Evolutionary conservation across 2,113 vertebrate species (phyloP).

Genomic region (Indicator indicator): DNA sequence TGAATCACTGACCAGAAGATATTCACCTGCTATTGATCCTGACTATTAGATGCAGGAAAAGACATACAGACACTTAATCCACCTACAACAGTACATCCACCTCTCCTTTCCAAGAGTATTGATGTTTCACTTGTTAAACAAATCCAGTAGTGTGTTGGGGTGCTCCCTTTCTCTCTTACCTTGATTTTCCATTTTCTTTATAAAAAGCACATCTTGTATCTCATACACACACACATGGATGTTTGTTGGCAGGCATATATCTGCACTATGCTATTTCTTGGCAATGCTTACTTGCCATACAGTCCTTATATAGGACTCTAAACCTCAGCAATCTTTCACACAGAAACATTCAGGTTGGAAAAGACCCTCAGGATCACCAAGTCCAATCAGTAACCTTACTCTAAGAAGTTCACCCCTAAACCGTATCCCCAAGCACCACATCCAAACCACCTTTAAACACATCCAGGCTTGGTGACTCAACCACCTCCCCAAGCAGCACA

Average conservation of each 20-base stretch:
- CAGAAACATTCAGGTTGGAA: no score
- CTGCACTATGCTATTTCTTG: background rate
- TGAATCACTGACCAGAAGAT: background rate
- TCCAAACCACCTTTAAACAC: no score
- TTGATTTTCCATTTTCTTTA: background rate
- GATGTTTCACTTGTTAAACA: background rate
- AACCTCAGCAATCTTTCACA: background rate
- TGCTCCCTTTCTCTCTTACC: background rate
- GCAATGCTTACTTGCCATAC: background rate
- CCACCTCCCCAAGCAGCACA: no score
- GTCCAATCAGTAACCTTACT: no score
- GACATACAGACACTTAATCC: background rate
- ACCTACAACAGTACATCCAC: background rate
- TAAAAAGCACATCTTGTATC: background rate
- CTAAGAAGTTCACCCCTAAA: no score
- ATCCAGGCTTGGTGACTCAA: no score
- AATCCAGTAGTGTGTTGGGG: background rate
- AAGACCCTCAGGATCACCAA: no score
- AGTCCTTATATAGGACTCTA: background rate
- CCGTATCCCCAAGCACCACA: no score
- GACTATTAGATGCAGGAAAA: background rate
- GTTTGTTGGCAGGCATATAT: background rate
- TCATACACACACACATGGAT: background rate
- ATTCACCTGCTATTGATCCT: background rate
- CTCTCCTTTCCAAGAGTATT: background rate